Base-by-base conservation (phyloP, 2,888 invertebrate species). In the Lutraria lutraria region DNA sequence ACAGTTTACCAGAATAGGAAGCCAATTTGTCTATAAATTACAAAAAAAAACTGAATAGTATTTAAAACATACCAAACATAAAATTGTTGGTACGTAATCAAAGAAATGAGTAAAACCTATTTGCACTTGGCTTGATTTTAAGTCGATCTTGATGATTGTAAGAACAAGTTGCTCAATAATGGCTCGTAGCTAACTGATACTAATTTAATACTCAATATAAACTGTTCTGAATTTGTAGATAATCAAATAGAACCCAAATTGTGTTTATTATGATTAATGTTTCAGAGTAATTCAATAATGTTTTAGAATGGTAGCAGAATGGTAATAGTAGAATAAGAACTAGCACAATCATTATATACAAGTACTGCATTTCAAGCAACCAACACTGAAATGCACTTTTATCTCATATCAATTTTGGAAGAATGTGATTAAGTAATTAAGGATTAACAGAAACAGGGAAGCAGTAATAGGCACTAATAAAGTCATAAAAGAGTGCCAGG, bases 191-290 rank as follows among this genome's bases (percentile, higher is more conserved):
- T n/a, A 68, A 68, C 63, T 8, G 25, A n/a, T 68, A 13, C 25
- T 68, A 68, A 68, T 68, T 68, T 3, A 68, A 68, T 68, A 0
- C 12, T 25, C 63, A 68, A 25, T 68, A 68, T 25, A 12, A 68
- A 25, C 25, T n/a, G 21, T 25, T 68, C n/a, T n/a, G 21, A 25
- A n/a, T 25, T 25, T 68, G 21, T 21, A n/a, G 25, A 68, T n/a
- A 68, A 25, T 68, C 25, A 68, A 68, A 68, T 68, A 68, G n/a
- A 25, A 25, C 25, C 63, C 3, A 25, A 68, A 25, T 68, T n/a
- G n/a, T 10, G n/a, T 68, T 68, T 68, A 68, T 68, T n/a, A 25
- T 68, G 63, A 68, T 68, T 4, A 68, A 68, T 60, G n/a, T 68
- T 21, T 68, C 6, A 25, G n/a, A 25, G 63, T 10, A 68, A 68